phyloP scores from a whole-genome alignment of 2,113 vertebrate genomes.

The Mormyrus iriodes region DNA sequence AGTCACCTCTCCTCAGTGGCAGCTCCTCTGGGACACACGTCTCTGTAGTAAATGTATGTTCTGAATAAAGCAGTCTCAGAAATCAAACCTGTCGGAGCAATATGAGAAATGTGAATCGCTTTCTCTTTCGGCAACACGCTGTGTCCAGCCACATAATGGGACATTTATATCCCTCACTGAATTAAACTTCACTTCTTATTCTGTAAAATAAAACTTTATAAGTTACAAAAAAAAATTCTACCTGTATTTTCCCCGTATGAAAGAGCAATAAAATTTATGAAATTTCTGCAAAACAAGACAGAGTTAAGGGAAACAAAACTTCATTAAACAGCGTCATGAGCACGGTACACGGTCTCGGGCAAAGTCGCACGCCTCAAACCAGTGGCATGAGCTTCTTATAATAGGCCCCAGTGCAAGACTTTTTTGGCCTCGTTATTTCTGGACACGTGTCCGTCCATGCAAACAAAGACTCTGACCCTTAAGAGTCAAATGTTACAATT shows the following conservation, averaged over 20 bases:
- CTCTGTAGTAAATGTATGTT: neutral
- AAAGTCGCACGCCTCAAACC: neutral
- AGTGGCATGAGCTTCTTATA: neutral
- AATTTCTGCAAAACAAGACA: neutral
- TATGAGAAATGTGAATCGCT: neutral
- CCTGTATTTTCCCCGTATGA: neutral
- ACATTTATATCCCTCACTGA: neutral
- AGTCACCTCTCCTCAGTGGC: neutral
- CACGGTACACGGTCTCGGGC: neutral
- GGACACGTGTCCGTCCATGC: neutral
- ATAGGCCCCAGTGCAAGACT: neutral
- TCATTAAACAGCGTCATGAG: neutral
- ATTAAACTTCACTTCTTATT: neutral
- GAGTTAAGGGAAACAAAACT: neutral
- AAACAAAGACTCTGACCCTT: neutral
- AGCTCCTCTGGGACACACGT: neutral
- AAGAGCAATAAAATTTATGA: neutral
- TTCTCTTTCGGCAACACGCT: neutral
- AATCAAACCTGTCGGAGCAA: neutral
- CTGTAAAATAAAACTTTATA: neutral
- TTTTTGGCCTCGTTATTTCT: neutral
- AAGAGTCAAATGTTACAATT: neutral
- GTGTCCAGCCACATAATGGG: neutral
- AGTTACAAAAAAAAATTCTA: neutral
- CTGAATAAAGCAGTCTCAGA: neutral